phyloP scores from a whole-genome alignment of 2,888 invertebrate genomes.

The Phengaris arion region DNA sequence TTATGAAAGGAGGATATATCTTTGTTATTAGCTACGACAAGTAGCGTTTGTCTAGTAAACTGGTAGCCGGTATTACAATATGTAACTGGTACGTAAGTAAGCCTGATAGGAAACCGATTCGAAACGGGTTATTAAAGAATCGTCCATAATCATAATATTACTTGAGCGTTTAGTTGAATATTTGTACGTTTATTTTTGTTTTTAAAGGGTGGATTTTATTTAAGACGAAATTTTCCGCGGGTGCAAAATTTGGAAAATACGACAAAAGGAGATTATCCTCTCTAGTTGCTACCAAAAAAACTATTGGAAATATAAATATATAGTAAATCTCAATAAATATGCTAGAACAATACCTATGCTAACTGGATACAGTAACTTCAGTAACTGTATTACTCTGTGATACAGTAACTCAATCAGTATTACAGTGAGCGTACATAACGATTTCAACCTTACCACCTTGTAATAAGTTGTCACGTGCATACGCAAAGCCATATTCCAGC shows the following conservation, averaged over 20 bases:
- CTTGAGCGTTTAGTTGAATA: too few relatives aligned
- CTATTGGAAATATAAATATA: background rate
- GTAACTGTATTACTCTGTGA: too few relatives aligned
- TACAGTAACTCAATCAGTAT: background rate
- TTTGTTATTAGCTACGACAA: background rate
- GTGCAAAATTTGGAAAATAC: too few relatives aligned
- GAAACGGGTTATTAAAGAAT: too few relatives aligned
- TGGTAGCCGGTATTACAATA: background rate
- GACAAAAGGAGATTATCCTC: too few relatives aligned
- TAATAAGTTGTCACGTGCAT: constrained; percentile 28
- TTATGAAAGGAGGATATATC: background rate
- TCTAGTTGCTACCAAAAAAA: background rate
- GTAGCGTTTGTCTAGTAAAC: background rate
- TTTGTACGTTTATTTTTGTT: too few relatives aligned
- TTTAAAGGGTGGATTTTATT: too few relatives aligned
- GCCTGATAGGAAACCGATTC: too few relatives aligned
- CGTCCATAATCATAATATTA: too few relatives aligned
- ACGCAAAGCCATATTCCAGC: constrained; percentile 49
- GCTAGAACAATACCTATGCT: constrained; percentile 17
- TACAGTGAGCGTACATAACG: background rate
- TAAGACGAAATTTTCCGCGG: too few relatives aligned
- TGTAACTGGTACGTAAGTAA: too few relatives aligned
- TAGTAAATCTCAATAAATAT: constrained; percentile 10
- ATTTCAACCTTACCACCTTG: background rate
- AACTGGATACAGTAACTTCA: background rate